Base-by-base conservation (phyloP, 2,888 invertebrate species). In the Tetrapedia diversipes region DNA sequence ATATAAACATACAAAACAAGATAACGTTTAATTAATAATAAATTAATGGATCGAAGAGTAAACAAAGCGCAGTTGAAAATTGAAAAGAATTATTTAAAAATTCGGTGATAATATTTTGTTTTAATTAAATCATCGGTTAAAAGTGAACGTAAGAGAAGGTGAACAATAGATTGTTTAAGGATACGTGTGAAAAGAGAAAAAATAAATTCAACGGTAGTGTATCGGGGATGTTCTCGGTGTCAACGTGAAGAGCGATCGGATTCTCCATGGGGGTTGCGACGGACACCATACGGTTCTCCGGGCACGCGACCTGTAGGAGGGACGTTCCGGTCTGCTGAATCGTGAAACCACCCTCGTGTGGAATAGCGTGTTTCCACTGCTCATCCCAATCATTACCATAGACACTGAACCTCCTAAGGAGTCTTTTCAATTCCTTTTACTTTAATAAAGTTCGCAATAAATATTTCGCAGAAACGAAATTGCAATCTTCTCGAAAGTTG, bases 241-340 rank as follows among this genome's bases (percentile, higher is more conserved):
- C 14, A 70, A 51, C 49, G 65, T 24, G 54, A 51, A 34, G 37
- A 39, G 14, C 63, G 37, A 64, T 72, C 45, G 63, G 51, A 69
- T 73, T 70, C 80, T 79, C 61, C 79, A 77, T 77, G 86, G 88
- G 87, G 86, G 86, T 85, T 82, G 74, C 59, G 59, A 34, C 43
- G 77, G 68, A 81, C 79, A 82, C 86, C 88, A 89, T 87, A 88
- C 86, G 84, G 84, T 80, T 54, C 70, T 85, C 49, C 61, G 53
- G 82, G 80, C 86, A 88, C 87, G 88, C 87, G 88, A 86, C 86
- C 71, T 61, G 71, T 56, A 78, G 79, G 76, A 78, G 83, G 83
- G 79, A 82, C 86, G 87, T 79, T 76, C 41, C 80, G 89, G 88
- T 88, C 85, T 85, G 84, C 54, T 89, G 89, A 84, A 54, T 84